These are phyloP conservation scores for Lepus timidus DNA, from an alignment of 2,113 vertebrate genomes.

Conservation along the genomic window DNA sequence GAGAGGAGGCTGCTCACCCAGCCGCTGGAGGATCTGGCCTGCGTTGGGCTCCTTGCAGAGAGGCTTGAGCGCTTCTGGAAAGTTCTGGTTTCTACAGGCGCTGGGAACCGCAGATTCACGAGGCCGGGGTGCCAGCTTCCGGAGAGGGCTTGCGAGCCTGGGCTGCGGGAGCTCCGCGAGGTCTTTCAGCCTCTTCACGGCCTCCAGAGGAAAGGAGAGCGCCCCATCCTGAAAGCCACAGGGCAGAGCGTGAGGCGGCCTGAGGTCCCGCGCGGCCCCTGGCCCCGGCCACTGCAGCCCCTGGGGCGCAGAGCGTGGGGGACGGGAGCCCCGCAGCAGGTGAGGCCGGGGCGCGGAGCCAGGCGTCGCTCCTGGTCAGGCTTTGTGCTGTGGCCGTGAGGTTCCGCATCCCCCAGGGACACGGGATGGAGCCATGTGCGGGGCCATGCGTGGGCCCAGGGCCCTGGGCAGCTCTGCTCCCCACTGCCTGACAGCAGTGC, in stretches of 20 bases:
- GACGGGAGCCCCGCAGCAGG: too few species aligned
- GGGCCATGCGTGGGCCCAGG: neutral
- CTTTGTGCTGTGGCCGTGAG: neutral
- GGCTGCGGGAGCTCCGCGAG: neutral
- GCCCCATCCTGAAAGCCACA: constrained; percentile 86
- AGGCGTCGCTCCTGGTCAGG: neutral
- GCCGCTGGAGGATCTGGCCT: constrained; percentile 75
- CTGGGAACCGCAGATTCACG: accelerated
- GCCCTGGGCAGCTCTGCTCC: neutral
- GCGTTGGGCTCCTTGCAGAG: constrained; percentile 83
- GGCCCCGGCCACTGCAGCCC: too few species aligned
- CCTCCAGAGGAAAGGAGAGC: constrained; percentile 87
- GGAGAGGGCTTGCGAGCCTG: neutral
- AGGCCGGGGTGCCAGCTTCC: neutral
- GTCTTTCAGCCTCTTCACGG: constrained; percentile 89
- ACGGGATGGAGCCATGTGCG: neutral
- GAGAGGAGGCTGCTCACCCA: constrained; percentile 83
- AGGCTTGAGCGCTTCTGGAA: constrained; percentile 86
- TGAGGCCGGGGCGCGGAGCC: neutral
- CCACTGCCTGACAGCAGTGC: neutral
- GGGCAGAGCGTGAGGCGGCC: neutral
- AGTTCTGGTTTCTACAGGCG: constrained; percentile 78
- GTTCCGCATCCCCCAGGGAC: neutral
- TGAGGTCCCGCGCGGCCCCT: too few species aligned
- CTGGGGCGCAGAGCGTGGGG: too few species aligned